Evolutionary conservation across 2,888 invertebrate genomes (phyloP), one percentile per base, ranked within the genome.

Genomic region (Leptinotarsa tumamoca): DNA sequence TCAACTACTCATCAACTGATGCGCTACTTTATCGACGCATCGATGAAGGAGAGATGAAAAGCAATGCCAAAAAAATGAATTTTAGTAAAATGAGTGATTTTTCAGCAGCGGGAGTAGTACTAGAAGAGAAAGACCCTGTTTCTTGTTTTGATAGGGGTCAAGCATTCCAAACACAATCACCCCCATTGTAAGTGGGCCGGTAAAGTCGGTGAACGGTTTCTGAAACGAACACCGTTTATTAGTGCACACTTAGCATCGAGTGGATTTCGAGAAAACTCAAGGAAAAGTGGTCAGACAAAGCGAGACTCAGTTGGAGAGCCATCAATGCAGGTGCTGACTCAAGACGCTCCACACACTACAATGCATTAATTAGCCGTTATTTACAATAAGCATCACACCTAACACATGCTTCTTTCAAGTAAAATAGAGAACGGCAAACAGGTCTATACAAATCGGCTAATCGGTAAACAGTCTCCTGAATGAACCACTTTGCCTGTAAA

Each of bases 401-500:
- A 74, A 75, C 71, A 72, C 75, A 75, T 75, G 75, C 75, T 74
- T 56, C 68, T 33, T 74, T 69, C 52, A 66, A 73, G 68, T 67
- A 56, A 49, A 71, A 71, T 56, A 71, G 49, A 23, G 66, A 67
- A 72, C 74, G 68, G 70, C 72, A 78, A 75, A 78, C 78, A 78
- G 58, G 71, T 73, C 78, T 76, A 67, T 75, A 76, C 75, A 78
- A 78, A 72, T 76, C 72, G 78, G 75, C 78, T 74, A 73, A 73
- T 78, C 73, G 73, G 73, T 73, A 75, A 75, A 74, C 75, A 74
- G 67, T 58, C 23, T 49, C 23, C 27, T 81, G 81, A 82, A 81
- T 81, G 81, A 77, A 80, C 80, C 79, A 78, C 80, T 79, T 78
- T 74, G 78, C 80, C 80, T 82, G 80, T 83, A 80, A 82, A 83